Evolutionary conservation across 2,113 vertebrate species (phyloP).

Genomic region (Orthonyx spaldingii): DNA sequence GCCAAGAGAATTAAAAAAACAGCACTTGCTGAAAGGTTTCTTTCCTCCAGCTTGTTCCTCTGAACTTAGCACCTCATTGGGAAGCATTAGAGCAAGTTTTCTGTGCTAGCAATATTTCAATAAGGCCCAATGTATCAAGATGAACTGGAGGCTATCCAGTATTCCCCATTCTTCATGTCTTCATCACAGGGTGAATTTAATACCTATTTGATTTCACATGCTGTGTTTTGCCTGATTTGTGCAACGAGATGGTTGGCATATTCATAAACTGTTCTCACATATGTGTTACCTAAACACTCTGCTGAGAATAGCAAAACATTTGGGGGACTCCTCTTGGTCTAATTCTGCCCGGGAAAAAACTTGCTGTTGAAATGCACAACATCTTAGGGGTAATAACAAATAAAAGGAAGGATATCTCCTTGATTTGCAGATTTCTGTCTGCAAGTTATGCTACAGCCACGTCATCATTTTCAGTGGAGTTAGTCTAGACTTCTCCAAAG

Average conservation of each 20-base stretch:
- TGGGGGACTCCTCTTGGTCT: neutral
- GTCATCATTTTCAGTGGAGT: neutral
- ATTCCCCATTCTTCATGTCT: neutral
- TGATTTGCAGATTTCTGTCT: neutral
- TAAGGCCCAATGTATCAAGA: neutral
- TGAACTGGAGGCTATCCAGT: neutral
- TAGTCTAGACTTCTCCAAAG: neutral
- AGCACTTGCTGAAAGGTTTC: neutral
- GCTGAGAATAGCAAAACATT: neutral
- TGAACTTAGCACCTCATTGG: neutral
- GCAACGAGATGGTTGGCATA: neutral
- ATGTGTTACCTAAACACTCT: neutral
- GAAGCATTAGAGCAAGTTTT: neutral
- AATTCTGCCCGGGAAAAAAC: neutral
- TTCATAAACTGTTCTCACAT: neutral
- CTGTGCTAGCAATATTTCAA: neutral
- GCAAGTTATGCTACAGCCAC: neutral
- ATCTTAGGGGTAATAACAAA: neutral
- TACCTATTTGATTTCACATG: neutral
- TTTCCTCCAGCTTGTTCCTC: neutral
- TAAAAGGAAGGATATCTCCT: neutral
- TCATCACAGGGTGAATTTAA: neutral
- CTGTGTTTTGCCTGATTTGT: neutral
- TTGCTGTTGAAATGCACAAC: neutral
- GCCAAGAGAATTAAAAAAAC: neutral